These are phyloP conservation scores for Catostomus latipinnis DNA, from an alignment of 2,797 vertebrate genomes.

Conservation along the genomic window DNA sequence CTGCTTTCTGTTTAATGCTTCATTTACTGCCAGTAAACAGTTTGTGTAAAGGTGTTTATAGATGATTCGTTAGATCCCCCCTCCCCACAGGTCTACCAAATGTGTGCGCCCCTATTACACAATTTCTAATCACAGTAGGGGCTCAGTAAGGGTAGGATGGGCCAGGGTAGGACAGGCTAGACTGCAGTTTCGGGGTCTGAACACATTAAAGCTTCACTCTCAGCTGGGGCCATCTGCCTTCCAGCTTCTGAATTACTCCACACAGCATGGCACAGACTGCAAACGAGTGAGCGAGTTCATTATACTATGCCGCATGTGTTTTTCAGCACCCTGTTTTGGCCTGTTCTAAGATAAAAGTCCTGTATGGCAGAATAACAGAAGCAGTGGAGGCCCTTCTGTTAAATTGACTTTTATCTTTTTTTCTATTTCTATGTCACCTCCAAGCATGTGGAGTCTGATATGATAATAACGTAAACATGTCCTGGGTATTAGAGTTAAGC, in stretches of 20 bases:
- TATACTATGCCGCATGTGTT: slow-evolving; percentile 44
- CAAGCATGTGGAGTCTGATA: slow-evolving; percentile 78
- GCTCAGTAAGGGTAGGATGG: slow-evolving; percentile 50
- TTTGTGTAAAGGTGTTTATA: slow-evolving; percentile 75
- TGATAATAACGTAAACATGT: slow-evolving; percentile 84
- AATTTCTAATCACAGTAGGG: slow-evolving; percentile 64
- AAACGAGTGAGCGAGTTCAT: slow-evolving; percentile 53
- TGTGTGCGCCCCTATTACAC: slow-evolving; percentile 62
- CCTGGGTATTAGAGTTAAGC: slow-evolving; percentile 82
- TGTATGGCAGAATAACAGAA: slow-evolving; percentile 66
- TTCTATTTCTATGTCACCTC: slow-evolving; percentile 74
- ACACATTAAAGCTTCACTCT: slow-evolving; percentile 55
- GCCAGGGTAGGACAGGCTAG: slow-evolving; percentile 32
- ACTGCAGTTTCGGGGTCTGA: slow-evolving; percentile 49
- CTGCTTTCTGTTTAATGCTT: slow-evolving; percentile 73
- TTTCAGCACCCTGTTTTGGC: slow-evolving; percentile 38
- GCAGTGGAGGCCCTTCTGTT: slow-evolving; percentile 68
- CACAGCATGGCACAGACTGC: slow-evolving; percentile 46
- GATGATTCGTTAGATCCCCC: slow-evolving; percentile 65
- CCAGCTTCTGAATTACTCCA: slow-evolving; percentile 50
- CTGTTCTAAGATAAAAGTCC: slow-evolving; percentile 57
- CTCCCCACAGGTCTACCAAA: slow-evolving; percentile 49
- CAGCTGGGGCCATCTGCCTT: slow-evolving; percentile 49
- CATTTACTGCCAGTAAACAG: slow-evolving; percentile 76
- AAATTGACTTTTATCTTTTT: slow-evolving; percentile 77